Percentiles rank a stretch among this genome's conserved stretches.
These are phyloP conservation scores for Leptobrachium ailaonicum DNA, from an alignment of 2,113 vertebrate species.

Conservation along the genomic window DNA sequence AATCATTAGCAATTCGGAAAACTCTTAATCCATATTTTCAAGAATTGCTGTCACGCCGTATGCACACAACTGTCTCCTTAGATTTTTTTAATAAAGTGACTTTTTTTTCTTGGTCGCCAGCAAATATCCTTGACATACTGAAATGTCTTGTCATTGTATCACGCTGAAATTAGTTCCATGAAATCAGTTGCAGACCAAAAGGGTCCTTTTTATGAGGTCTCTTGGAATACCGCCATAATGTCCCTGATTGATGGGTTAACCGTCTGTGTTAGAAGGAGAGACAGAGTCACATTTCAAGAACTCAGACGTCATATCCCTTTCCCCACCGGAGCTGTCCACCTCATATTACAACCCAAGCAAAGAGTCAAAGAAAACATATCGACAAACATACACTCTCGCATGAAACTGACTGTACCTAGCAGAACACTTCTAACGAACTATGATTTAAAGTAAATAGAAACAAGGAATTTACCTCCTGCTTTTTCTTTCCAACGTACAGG, in stretches of 20 bases:
- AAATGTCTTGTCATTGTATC: slow-evolving; percentile 32
- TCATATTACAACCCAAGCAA: slow-evolving; percentile 44
- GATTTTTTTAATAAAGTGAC: slow-evolving; percentile 5
- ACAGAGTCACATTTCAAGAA: slow-evolving; percentile 48
- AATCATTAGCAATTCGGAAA: slow-evolving; percentile 1
- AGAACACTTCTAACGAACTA: slow-evolving; percentile 5
- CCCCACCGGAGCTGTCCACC: slow-evolving; percentile 44
- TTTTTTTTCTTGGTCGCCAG: slow-evolving; percentile 5
- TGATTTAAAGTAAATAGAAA: not conserved
- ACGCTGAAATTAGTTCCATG: slow-evolving; percentile 16
- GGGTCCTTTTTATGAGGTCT: slow-evolving; percentile 35
- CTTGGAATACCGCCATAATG: slow-evolving; percentile 33
- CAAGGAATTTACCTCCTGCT: not conserved
- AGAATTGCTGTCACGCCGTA: not conserved
- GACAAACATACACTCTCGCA: slow-evolving; percentile 32
- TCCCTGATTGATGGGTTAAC: slow-evolving; percentile 46
- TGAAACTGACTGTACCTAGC: slow-evolving; percentile 13
- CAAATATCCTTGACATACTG: not conserved
- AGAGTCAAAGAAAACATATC: slow-evolving; percentile 43
- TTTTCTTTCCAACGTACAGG: slow-evolving; percentile 9
- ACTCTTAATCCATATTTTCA: not conserved
- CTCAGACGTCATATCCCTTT: slow-evolving; percentile 49
- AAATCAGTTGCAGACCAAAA: slow-evolving; percentile 36
- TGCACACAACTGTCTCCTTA: slow-evolving; percentile 15
- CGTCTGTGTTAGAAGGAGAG: slow-evolving; percentile 40